Evolutionary conservation across 2,113 vertebrate species (phyloP).

Genomic region (Psittacula cyanocephala): DNA sequence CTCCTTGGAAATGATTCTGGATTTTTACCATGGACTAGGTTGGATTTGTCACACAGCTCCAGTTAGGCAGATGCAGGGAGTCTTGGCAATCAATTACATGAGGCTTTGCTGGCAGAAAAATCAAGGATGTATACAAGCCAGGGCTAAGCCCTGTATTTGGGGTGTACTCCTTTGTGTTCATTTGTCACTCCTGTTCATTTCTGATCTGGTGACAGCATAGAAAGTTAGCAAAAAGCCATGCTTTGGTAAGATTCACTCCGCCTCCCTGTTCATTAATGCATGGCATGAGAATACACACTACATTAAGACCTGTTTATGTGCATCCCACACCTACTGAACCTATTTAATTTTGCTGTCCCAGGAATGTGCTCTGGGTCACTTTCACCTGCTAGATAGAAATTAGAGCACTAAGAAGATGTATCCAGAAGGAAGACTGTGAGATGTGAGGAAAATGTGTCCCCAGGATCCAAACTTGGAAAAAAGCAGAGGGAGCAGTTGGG

Average conservation of each 20-base stretch:
- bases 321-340: background rate
- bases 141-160: background rate
- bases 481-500: background rate
- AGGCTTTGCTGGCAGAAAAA: background rate
- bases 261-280: conserved; percentile 16
- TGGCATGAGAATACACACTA: background rate
- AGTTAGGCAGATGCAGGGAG: background rate
- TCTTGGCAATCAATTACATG: background rate
- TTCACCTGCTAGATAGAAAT: conserved; percentile 3
- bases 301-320: conserved; percentile 37
- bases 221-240: background rate
- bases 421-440: background rate
- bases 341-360: conserved; percentile 43
- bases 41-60: accelerated
- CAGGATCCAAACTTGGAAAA: background rate
- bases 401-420: background rate
- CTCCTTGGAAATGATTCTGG: background rate
- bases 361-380: background rate
- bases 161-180: background rate
- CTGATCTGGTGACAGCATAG: background rate
- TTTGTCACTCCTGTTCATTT: background rate
- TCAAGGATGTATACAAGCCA: background rate
- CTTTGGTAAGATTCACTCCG: conserved; percentile 5
- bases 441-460: background rate
- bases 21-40: background rate